Percentiles rank a stretch among this genome's conserved stretches.
These are phyloP conservation scores for Falco berigora DNA, from an alignment of 2,797 vertebrate genomes.

Conservation along the genomic window DNA sequence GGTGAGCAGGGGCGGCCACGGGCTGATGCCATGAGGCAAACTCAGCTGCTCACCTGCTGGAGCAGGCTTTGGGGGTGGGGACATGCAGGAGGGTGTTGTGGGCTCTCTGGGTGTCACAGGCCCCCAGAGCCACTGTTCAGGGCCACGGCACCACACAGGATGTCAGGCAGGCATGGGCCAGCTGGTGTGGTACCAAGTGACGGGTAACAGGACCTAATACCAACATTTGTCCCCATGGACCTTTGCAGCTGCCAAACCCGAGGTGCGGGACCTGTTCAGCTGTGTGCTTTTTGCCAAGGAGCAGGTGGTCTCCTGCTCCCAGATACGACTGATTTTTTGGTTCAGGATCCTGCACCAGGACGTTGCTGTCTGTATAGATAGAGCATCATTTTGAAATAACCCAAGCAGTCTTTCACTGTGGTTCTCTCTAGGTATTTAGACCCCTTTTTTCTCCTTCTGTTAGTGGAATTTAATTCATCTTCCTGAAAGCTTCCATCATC, in stretches of 20 bases:
- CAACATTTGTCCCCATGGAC: neutral
- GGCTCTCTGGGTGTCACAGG: neutral
- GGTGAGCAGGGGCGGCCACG: neutral
- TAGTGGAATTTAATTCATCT: constrained; percentile 61
- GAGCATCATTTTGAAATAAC: constrained; percentile 24
- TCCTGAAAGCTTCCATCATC: constrained; percentile 56
- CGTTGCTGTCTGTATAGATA: neutral
- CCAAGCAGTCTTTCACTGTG: neutral
- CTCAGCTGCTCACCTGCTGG: neutral
- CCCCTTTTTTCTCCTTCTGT: constrained; percentile 14
- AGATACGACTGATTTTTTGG: neutral
- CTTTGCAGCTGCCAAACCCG: neutral
- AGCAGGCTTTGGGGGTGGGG: neutral
- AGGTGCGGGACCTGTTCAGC: neutral
- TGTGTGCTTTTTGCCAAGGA: neutral
- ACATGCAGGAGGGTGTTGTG: neutral
- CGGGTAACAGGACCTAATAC: neutral
- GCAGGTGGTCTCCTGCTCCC: neutral
- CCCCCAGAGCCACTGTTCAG: neutral
- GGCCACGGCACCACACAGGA: fast-evolving
- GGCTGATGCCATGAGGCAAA: neutral
- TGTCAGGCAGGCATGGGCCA: neutral
- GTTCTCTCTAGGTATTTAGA: constrained; percentile 22
- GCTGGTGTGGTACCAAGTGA: neutral
- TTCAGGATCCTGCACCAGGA: neutral